A percentile compares a stretch with the other conserved stretches of the same genome.
Evolutionary conservation across 2,113 vertebrate genomes (phyloP).

Genomic region (Tamias sibiricus): DNA sequence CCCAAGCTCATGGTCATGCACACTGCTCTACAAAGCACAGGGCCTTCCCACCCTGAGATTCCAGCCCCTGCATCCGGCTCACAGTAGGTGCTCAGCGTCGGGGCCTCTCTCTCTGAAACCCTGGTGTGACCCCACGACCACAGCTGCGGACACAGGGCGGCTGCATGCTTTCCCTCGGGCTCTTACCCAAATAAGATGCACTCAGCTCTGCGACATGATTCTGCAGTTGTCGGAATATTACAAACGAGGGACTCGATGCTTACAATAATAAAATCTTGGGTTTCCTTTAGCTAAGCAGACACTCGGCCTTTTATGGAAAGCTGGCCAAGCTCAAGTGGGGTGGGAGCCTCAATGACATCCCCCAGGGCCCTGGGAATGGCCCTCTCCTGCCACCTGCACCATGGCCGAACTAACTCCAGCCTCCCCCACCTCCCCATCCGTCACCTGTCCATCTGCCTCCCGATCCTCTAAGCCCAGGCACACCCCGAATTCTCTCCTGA

Average conservation of each 20-base stretch:
- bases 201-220: rapidly evolving
- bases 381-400: no score
- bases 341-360: not conserved
- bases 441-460: no score
- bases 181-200: rapidly evolving
- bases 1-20: rapidly evolving
- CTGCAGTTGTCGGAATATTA: not conserved
- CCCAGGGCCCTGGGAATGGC: rapidly evolving
- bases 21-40: not conserved
- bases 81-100: rapidly evolving
- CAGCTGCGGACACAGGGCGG: not conserved
- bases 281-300: not conserved
- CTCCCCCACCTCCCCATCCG: not conserved
- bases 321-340: not conserved
- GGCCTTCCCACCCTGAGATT: rapidly evolving
- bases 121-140: rapidly evolving
- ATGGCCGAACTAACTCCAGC: not conserved
- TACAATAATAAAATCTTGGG: not conserved
- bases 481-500: not conserved
- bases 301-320: not conserved
- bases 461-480: not conserved
- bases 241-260: not conserved
- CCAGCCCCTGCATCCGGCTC: rapidly evolving
- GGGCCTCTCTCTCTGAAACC: not conserved
- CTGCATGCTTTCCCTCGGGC: rapidly evolving